These are phyloP conservation scores for Hydrochoerus hydrochaeris DNA, from an alignment of 2,113 vertebrate genomes.

Conservation along the genomic window DNA sequence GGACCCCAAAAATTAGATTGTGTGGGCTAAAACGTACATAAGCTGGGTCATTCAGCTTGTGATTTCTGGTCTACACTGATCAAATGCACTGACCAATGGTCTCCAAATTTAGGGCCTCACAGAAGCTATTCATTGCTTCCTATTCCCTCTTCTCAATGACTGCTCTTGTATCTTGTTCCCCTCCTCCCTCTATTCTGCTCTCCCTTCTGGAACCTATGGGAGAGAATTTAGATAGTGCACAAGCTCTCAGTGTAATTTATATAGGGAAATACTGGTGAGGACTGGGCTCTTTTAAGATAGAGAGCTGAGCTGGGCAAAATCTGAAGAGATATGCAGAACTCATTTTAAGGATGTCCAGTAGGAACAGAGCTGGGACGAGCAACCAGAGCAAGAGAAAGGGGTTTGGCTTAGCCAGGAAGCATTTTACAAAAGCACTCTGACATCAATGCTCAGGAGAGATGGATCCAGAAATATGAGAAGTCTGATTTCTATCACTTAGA, in stretches of 20 bases:
- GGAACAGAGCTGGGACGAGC: slow-evolving; percentile 31
- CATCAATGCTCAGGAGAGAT: not conserved
- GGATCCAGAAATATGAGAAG: not conserved
- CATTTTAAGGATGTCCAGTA: slow-evolving; percentile 1
- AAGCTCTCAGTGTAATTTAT: slow-evolving; percentile 43
- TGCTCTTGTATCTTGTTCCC: not conserved
- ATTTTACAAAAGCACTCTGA: not conserved
- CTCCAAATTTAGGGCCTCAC: not conserved
- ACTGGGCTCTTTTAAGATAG: slow-evolving; percentile 49
- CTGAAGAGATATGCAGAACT: slow-evolving; percentile 60
- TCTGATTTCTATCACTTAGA: not conserved
- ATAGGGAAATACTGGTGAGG: slow-evolving; percentile 17
- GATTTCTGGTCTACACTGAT: not conserved
- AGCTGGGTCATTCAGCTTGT: not conserved
- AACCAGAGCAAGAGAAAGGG: not conserved
- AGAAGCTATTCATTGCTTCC: not conserved
- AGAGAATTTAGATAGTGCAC: slow-evolving; percentile 5
- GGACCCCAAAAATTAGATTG: not conserved
- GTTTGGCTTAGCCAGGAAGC: slow-evolving; percentile 34
- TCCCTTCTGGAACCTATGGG: not conserved
- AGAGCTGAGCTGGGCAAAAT: slow-evolving; percentile 60
- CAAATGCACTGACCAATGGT: not conserved
- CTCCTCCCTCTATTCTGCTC: not conserved
- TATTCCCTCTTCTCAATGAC: not conserved
- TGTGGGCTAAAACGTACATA: not conserved